Percentiles rank a stretch among this genome's conserved stretches.
Evolutionary conservation across 2,797 vertebrate genomes (phyloP).

Genomic region (Onychomys leucogaster): DNA sequence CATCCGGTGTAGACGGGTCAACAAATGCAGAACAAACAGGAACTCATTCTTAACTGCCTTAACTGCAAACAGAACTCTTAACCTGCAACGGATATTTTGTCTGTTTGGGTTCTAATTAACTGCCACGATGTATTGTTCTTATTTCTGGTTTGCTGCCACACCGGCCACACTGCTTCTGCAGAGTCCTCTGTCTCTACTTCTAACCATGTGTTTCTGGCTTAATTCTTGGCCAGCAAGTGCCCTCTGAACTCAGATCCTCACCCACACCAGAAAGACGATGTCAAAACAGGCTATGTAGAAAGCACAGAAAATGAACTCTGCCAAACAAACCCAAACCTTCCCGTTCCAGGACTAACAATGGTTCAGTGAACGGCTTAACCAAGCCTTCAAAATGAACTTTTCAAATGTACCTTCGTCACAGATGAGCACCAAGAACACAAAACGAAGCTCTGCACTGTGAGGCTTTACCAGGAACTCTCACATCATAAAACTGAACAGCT

Average conservation of each 20-base stretch:
- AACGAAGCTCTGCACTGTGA: not conserved
- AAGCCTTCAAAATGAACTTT: not conserved
- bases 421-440: not conserved
- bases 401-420: not conserved
- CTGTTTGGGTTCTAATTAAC: not conserved
- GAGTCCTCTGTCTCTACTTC: not conserved
- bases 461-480: not conserved
- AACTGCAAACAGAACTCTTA: not conserved
- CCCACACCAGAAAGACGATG: not conserved
- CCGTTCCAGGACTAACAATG: not conserved
- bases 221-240: not conserved
- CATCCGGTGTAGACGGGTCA: not conserved
- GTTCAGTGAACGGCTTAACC: not conserved
- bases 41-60: not conserved
- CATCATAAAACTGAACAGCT: not conserved
- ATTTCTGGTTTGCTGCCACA: not conserved
- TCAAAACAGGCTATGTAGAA: not conserved
- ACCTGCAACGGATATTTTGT: not conserved
- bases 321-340: not conserved
- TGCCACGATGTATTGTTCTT: not conserved
- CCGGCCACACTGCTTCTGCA: not conserved
- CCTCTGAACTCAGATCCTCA: not conserved
- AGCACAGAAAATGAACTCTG: not conserved
- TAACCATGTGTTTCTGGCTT: not conserved
- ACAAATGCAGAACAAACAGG: not conserved